Evolutionary conservation across 2,888 invertebrate species (phyloP).

Genomic region (Patella ulyssiponensis): DNA sequence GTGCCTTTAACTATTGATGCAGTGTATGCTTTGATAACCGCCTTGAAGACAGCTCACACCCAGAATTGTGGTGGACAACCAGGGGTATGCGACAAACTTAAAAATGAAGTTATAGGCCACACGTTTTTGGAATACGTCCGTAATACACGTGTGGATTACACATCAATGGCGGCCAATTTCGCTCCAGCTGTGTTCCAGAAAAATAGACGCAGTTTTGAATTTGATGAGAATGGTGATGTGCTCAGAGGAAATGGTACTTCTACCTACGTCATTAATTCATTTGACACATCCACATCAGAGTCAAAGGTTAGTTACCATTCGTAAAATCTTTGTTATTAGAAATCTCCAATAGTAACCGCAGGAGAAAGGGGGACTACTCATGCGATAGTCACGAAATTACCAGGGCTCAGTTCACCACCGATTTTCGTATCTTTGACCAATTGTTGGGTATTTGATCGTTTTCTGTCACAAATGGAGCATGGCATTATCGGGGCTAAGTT

Average conservation of each 20-base stretch:
- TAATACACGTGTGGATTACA: slow-evolving; percentile 42
- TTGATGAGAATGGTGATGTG: slow-evolving; percentile 44
- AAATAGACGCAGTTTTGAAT: slow-evolving; percentile 34
- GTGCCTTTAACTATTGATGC: slow-evolving; percentile 50
- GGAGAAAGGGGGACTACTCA: too few species aligned
- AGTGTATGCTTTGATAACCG: slow-evolving; percentile 52
- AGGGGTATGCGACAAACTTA: slow-evolving; percentile 23
- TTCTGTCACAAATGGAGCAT: too few species aligned
- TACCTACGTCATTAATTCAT: slow-evolving; percentile 26
- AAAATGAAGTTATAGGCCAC: background rate
- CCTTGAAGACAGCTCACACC: slow-evolving; percentile 40
- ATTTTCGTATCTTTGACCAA: too few species aligned
- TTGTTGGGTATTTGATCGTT: too few species aligned
- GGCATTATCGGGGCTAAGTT: too few species aligned
- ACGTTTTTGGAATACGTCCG: slow-evolving; percentile 32
- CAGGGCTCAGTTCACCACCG: too few species aligned
- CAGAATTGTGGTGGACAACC: slow-evolving; percentile 23
- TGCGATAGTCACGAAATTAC: too few species aligned
- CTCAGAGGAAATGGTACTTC: slow-evolving; percentile 18
- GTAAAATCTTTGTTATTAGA: too few species aligned
- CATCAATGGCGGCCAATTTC: slow-evolving; percentile 32
- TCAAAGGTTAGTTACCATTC: too few species aligned
- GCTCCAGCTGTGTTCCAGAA: slow-evolving; percentile 42
- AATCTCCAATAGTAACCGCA: too few species aligned
- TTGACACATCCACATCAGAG: too few species aligned